These are phyloP conservation scores for Peromyscus eremicus DNA, from an alignment of 2,797 vertebrate genomes.

Conservation along the genomic window DNA sequence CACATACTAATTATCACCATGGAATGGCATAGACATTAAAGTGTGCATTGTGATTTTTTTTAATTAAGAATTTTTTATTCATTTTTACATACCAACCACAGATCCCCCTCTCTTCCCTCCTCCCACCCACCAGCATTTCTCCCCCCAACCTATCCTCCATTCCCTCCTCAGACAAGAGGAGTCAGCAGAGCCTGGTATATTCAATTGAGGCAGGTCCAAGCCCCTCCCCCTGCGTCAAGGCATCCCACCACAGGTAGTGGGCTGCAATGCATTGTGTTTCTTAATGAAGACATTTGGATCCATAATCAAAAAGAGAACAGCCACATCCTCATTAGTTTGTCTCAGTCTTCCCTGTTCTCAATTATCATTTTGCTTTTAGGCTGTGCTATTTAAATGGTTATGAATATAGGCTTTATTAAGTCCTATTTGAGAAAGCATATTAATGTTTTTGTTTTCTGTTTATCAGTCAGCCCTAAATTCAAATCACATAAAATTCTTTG, in stretches of 20 bases:
- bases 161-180: too few relatives aligned
- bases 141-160: too few relatives aligned
- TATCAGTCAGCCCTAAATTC: not conserved
- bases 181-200: too few relatives aligned
- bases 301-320: not conserved
- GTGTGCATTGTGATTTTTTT: not conserved
- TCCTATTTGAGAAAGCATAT: not conserved
- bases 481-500: not conserved
- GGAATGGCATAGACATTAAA: not conserved
- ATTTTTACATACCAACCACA: too few relatives aligned
- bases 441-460: not conserved
- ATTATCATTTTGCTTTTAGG: not conserved
- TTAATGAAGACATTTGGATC: conserved; percentile 11
- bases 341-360: not conserved
- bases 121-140: too few relatives aligned
- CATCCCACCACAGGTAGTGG: too few relatives aligned
- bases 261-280: not conserved
- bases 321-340: not conserved
- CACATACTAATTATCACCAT: not conserved
- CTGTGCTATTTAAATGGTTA: not conserved
- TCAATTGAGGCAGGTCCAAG: too few relatives aligned
- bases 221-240: too few relatives aligned
- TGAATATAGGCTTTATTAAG: not conserved
- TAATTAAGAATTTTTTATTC: not conserved
- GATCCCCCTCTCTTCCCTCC: too few relatives aligned